Evolutionary conservation across 2,113 vertebrate species (phyloP).

Genomic region (Shinisaurus crocodilurus): DNA sequence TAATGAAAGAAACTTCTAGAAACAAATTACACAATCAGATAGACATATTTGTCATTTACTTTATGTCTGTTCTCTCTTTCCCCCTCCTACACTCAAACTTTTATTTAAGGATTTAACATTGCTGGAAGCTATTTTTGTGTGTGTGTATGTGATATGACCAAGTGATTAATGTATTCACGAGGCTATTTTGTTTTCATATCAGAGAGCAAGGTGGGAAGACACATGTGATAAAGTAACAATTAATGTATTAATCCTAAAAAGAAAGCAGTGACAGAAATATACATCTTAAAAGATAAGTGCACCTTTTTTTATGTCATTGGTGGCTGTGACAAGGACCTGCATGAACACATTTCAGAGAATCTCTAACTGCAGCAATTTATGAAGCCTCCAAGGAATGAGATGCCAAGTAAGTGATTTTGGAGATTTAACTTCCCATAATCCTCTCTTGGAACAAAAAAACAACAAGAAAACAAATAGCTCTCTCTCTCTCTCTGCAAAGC

Average conservation of each 20-base stretch:
- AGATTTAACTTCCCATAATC: constrained; percentile 6
- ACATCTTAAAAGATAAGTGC: not conserved
- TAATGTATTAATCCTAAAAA: constrained; percentile 21
- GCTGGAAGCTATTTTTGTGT: not conserved
- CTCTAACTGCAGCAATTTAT: constrained; percentile 12
- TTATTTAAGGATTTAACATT: constrained; percentile 15
- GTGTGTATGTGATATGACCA: not conserved
- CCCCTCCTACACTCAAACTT: not conserved
- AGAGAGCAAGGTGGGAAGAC: not conserved
- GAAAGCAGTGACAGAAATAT: constrained; percentile 12
- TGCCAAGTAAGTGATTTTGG: constrained; percentile 24
- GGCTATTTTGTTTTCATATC: constrained; percentile 14
- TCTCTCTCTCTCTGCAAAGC: not conserved
- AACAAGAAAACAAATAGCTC: not conserved
- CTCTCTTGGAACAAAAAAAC: constrained; percentile 22
- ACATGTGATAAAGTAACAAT: not conserved
- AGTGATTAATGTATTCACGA: not conserved
- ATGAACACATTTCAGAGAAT: constrained; percentile 30
- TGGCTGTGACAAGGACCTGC: constrained; percentile 11
- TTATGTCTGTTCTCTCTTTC: not conserved
- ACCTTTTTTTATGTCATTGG: not conserved
- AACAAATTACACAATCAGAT: not conserved
- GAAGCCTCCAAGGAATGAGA: not conserved
- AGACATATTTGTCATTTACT: not conserved
- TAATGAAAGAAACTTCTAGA: not conserved